phyloP scores from a whole-genome alignment of 2,113 vertebrate species.

The Myodes glareolus region DNA sequence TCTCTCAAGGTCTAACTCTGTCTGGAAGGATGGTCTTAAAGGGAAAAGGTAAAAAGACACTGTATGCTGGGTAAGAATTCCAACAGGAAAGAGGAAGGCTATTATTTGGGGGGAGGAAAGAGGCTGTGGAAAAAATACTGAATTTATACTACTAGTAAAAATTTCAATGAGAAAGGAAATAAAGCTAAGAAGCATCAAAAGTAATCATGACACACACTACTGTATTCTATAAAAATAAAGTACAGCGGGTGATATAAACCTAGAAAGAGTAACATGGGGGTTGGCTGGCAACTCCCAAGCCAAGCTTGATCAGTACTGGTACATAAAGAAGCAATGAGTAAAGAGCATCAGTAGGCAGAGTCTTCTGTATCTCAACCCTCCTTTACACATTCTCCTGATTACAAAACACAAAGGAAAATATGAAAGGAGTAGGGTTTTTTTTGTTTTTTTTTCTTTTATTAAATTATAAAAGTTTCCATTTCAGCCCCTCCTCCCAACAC shows the following conservation, averaged over 20 bases:
- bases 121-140: neutral
- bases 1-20: neutral
- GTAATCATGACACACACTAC: neutral
- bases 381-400: too few relatives aligned
- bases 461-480: too few relatives aligned
- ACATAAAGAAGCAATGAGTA: neutral
- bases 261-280: neutral
- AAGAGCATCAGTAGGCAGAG: neutral
- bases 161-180: neutral
- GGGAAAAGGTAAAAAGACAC: neutral
- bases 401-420: neutral
- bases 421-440: neutral
- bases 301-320: too few relatives aligned
- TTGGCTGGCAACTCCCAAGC: neutral
- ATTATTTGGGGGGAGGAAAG: too few relatives aligned
- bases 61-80: neutral
- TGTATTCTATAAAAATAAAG: neutral
- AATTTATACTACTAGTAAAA: neutral
- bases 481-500: too few relatives aligned
- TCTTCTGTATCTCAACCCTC: neutral
- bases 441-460: too few relatives aligned
- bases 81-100: neutral
- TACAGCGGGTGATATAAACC: neutral
- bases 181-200: neutral
- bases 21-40: neutral